Conservation (phyloP, 2,888 invertebrate genomes). For the Tetheella fluctuosa region DNA sequence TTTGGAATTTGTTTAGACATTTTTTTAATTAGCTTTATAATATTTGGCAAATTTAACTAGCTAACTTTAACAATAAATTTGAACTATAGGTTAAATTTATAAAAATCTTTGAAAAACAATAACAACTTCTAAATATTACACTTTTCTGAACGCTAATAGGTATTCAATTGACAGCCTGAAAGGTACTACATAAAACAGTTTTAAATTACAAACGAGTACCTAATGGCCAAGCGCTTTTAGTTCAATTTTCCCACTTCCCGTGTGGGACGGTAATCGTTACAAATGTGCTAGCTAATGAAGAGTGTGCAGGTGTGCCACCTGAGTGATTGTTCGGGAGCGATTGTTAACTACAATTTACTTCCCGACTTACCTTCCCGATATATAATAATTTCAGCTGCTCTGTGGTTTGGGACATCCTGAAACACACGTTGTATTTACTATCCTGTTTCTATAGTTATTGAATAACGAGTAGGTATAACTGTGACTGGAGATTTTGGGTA, state of each 20-base stretch:
- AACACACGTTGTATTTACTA: no score
- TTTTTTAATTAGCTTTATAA: background rate
- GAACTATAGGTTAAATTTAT: no score
- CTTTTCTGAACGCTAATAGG: background rate
- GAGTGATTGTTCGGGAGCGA: conserved; percentile 1
- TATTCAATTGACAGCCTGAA: conserved; percentile 1
- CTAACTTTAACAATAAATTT: background rate
- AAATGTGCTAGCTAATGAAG: conserved; percentile 23
- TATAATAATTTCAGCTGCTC: background rate
- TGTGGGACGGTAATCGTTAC: conserved; percentile 12
- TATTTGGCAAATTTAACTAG: background rate
- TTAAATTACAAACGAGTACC: background rate
- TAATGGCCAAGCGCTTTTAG: conserved; percentile 7
- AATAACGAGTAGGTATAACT: no score
- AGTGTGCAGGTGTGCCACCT: conserved; percentile 26
- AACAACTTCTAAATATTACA: no score
- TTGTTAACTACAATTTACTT: background rate
- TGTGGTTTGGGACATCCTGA: background rate
- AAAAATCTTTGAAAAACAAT: no score
- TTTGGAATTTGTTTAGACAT: background rate
- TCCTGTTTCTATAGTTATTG: no score
- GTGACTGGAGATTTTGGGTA: no score
- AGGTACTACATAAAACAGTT: conserved; percentile 1
- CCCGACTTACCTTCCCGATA: no score
- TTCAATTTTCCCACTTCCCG: conserved; percentile 9